Conservation (phyloP, 2,888 invertebrate species). For the Clivina fossor region DNA sequence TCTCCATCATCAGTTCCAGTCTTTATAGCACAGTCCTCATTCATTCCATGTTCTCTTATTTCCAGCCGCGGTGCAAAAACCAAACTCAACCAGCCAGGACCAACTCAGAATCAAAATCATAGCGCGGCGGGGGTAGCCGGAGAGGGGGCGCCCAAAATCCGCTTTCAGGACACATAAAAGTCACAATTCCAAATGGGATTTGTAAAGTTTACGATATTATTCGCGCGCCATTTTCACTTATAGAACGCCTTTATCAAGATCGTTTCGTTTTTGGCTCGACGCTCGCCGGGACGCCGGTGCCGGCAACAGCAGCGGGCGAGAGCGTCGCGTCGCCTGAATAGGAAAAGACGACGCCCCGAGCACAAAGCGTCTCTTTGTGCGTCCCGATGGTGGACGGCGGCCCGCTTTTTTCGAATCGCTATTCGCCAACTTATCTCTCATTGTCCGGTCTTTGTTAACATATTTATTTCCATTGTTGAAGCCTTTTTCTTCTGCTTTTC, state of each 20-base stretch:
- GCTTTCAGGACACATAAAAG: constrained; percentile 55
- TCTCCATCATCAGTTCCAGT: no score
- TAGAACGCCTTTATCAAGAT: constrained; percentile 37
- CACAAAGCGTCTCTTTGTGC: constrained; percentile 16
- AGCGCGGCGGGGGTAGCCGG: no score
- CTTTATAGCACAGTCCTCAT: no score
- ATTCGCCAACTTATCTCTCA: constrained; percentile 32
- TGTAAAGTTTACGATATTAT: constrained; percentile 57
- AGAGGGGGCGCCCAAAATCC: constrained; percentile 51
- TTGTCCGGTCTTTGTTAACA: constrained; percentile 33
- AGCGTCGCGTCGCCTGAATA: background rate
- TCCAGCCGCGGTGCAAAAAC: no score
- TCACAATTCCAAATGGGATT: constrained; percentile 57
- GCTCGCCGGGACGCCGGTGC: constrained; percentile 13
- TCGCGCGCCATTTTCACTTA: constrained; percentile 54
- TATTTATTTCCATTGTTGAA: constrained; percentile 32
- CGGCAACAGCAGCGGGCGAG: no score
- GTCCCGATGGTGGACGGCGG: no score
- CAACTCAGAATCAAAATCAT: no score
- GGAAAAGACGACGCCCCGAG: constrained; percentile 12
- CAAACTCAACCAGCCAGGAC: no score
- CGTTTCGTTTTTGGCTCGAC: constrained; percentile 1
- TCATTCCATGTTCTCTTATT: no score
- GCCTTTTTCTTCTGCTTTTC: constrained; percentile 23
- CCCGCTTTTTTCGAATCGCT: no score